Conservation (phyloP, 2,888 invertebrate species). For the Gymnocheta viridis region DNA sequence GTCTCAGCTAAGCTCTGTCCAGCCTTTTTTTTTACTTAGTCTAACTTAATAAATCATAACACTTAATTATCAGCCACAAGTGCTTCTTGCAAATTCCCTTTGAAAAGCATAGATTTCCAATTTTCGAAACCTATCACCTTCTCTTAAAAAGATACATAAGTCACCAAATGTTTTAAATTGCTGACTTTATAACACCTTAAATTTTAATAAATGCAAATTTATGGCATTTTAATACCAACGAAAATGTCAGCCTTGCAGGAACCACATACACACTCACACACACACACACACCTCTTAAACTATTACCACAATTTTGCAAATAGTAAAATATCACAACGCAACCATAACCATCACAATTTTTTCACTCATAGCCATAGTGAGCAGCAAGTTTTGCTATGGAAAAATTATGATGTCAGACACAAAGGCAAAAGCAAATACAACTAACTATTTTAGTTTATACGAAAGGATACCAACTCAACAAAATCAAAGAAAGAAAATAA, state of each 20-base stretch:
- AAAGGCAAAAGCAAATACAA: not conserved
- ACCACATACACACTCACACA: not conserved
- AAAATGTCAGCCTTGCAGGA: not conserved
- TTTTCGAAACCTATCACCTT: too few species aligned
- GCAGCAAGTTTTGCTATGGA: not conserved
- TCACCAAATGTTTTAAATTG: not conserved
- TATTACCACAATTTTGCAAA: conserved; percentile 26
- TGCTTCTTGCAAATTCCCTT: too few species aligned
- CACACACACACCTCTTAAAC: not conserved
- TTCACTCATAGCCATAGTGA: not conserved
- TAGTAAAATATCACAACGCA: conserved; percentile 10
- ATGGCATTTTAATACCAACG: conserved; percentile 48
- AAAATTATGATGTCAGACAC: conserved; percentile 31
- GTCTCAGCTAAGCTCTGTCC: too few species aligned
- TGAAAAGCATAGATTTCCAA: too few species aligned
- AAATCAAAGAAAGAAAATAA: conserved; percentile 5
- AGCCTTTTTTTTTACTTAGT: too few species aligned
- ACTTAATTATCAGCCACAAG: too few species aligned
- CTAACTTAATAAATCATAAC: too few species aligned
- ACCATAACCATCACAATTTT: conserved; percentile 17
- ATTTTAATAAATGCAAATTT: conserved; percentile 42
- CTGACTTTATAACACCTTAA: not conserved
- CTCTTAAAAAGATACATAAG: too few species aligned
- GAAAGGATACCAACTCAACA: not conserved
- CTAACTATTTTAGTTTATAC: not conserved